Evolutionary conservation across 2,113 vertebrate species (phyloP), one percentile per base, ranked within the genome.

Genomic region (Amblyornis subalaris): DNA sequence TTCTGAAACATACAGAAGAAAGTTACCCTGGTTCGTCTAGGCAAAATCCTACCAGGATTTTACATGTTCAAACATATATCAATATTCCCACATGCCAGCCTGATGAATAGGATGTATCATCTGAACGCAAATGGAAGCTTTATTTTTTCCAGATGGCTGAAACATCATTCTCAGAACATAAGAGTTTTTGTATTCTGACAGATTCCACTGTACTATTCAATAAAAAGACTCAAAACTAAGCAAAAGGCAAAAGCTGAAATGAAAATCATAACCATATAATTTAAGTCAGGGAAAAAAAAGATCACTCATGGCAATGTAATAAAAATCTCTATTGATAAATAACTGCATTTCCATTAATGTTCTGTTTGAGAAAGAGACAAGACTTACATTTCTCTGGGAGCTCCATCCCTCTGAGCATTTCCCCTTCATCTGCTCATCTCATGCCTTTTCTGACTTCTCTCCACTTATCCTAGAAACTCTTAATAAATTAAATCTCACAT

Each of bases 381-480:
- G 70, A 97, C 98, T 98, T 97, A 98, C 98, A 60, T 96, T 96
- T 96, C 85, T 38, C 62, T 33, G 69, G 78, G 72, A 95, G 74
- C 45, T 75, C 54, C 89, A 60, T 71, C 78, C 45, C 72, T 82
- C 74, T 79, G 73, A 84, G 84, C 60, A 24, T 62, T 79, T 90
- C 64, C 82, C 55, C 75, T 83, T 70, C 92, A 73, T 28, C 54
- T 87, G 82, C 58, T 65, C 40, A 20, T 83, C 94, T 89, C 80
- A 38, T 45, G 53, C 77, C 80, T 90, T 96, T 87, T 65, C 88
- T 89, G 76, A 72, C 64, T 95, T 90, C 92, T 83, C 83, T 50
- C 60, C 84, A 95, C 94, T 98, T 97, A 97, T 55, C 64, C 94
- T 77, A 89, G 92, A 97, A 96, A 94, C 90, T 86, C 90, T 73